Base-by-base conservation (phyloP, 2,113 vertebrate species). In the Callocephalon fimbriatum region DNA sequence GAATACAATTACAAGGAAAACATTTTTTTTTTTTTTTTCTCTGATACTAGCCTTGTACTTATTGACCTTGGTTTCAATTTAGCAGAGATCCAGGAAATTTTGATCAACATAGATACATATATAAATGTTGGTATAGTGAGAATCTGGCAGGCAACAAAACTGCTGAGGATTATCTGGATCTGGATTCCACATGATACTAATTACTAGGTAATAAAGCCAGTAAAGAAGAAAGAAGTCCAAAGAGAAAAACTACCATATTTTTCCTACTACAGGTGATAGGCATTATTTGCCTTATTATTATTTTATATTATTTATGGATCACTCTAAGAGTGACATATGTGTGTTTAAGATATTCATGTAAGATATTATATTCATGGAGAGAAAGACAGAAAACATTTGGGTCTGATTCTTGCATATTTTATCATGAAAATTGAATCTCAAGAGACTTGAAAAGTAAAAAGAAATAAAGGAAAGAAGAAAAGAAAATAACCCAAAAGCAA, bases 61-160 rank as follows among this genome's bases (percentile, higher is more conserved):
- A 96, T 92, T 96, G 92, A 88, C 65, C 38, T 93, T 53, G 23
- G 12, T 94, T 97, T 94, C 79, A 94, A 65, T 96, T 86, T 95
- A 91, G 50, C 51, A 80, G 88, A 87, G 50, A 95, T 77, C 5
- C 38, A 87, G 73, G 91, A 96, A 95, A 92, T 91, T 95, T 83
- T 95, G 54, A 83, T 80, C 71, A 76, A 45, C 3, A 1, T 26
- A 59, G 54, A 86, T 80, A 21, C 15, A 67, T 77, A 59, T 6
- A 61, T 86, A 94, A 76, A 93, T 92, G 75, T 93, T 90, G 96
- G 75, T 81, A 53, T 44, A 73, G n/a, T 67, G 71, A 90, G 66
- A 56, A 67, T 86, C 87, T 93, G 68, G n/a, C 54, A 93, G 68
- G 62, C 70, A 90, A 74, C 80, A 75, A 3, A 9, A 44, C 19